Evolutionary conservation across 1,140 invertebrate species (phyloP).

Genomic region (Dolichoris vasculosae): DNA sequence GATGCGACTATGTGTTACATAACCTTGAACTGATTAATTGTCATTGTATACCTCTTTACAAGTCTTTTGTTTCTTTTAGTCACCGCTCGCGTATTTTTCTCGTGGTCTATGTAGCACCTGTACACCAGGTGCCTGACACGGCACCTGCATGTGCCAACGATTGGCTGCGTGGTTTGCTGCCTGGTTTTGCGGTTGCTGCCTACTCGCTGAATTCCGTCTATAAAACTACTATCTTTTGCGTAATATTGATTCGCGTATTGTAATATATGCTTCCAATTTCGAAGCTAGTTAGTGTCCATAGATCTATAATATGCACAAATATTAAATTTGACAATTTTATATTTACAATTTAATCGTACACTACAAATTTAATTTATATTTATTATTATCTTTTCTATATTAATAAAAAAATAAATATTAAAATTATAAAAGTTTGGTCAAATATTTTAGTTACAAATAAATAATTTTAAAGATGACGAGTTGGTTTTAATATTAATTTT

Average conservation of each 20-base stretch:
- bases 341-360: no score
- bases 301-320: no score
- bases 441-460: no score
- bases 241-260: background rate
- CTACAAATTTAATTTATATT: no score
- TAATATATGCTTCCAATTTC: background rate
- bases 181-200: background rate
- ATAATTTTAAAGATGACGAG: no score
- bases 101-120: constrained; percentile 55
- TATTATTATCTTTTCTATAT: no score
- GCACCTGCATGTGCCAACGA: constrained; percentile 56
- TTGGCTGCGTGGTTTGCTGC: constrained; percentile 39
- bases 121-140: constrained; percentile 57
- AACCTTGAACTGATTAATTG: background rate
- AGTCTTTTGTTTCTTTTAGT: constrained; percentile 6
- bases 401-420: no score
- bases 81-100: constrained; percentile 50
- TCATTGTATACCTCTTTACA: background rate
- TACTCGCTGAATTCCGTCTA: background rate
- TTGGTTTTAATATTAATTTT: no score
- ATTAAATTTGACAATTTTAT: no score
- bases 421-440: no score
- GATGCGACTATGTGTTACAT: background rate
- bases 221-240: background rate
- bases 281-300: no score